Percentiles rank a stretch among this genome's conserved stretches.
Conservation (phyloP, 37 sponge, comb jelly and placozoan species). For the Axinella damicornis region DNA sequence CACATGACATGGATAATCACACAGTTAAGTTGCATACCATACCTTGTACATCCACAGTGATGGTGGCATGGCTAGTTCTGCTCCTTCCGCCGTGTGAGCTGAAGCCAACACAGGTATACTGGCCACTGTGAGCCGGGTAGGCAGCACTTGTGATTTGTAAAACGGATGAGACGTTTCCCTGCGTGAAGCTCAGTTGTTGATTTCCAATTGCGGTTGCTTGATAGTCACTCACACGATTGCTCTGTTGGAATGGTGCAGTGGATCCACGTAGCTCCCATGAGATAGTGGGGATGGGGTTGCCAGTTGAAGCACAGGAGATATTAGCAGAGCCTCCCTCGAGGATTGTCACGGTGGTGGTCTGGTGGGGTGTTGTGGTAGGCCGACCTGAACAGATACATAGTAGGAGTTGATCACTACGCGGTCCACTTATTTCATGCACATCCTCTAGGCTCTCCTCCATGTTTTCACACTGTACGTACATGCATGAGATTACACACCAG, state of each 20-base stretch:
- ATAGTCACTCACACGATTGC: neutral
- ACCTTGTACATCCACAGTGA: slow-evolving; percentile 59
- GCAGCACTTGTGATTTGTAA: slow-evolving; percentile 17
- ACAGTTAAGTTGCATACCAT: too few species aligned
- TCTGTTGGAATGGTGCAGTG: neutral
- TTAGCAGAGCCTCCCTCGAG: slow-evolving; percentile 25
- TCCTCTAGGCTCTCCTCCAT: too few species aligned
- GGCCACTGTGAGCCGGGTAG: slow-evolving; percentile 37
- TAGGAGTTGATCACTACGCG: too few species aligned
- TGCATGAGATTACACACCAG: too few species aligned
- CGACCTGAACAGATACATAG: too few species aligned
- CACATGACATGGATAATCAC: too few species aligned
- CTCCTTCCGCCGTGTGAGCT: neutral
- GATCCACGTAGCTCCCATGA: slow-evolving; percentile 21
- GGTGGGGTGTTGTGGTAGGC: too few species aligned
- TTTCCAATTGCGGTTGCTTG: neutral
- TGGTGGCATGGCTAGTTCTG: slow-evolving; percentile 25
- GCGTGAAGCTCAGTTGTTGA: neutral
- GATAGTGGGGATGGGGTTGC: slow-evolving; percentile 49
- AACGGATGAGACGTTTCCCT: slow-evolving; percentile 5
- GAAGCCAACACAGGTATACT: slow-evolving; percentile 21
- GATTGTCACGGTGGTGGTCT: neutral
- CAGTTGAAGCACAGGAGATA: slow-evolving; percentile 50
- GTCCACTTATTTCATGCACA: too few species aligned
- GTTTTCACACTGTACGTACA: too few species aligned